These are phyloP conservation scores for Otis tarda DNA, from an alignment of 2,113 vertebrate species.

Conservation along the genomic window DNA sequence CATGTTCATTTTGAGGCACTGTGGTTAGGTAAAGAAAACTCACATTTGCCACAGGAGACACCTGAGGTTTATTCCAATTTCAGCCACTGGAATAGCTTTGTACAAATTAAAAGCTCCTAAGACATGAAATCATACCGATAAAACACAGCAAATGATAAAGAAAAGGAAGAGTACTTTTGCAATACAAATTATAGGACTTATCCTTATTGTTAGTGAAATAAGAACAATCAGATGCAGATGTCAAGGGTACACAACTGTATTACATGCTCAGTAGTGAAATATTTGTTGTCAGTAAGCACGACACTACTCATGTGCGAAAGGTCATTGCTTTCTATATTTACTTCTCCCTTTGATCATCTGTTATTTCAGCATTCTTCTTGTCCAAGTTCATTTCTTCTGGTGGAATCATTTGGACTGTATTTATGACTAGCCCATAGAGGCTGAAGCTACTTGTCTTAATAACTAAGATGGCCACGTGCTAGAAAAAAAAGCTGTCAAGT, in stretches of 20 bases:
- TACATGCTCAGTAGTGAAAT: background rate
- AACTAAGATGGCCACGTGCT: background rate
- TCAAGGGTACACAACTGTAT: background rate
- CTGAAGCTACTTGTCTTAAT: background rate
- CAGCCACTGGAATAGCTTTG: background rate
- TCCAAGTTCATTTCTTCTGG: background rate
- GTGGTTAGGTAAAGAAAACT: background rate
- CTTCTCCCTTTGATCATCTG: background rate
- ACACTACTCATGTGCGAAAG: background rate
- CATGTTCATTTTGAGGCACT: background rate
- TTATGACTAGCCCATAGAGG: background rate
- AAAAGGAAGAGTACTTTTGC: background rate
- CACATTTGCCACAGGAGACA: background rate
- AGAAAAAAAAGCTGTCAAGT: background rate
- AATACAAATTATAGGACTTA: background rate
- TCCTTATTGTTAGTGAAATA: background rate
- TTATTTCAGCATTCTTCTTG: background rate
- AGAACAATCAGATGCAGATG: background rate
- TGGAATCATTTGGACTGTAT: background rate
- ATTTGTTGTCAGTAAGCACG: background rate
- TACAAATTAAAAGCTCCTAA: background rate
- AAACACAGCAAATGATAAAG: background rate
- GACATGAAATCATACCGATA: background rate
- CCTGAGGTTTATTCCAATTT: background rate
- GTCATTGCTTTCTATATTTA: background rate